Evolutionary conservation across 2,797 vertebrate genomes (phyloP).

Genomic region (Botia almorhae): DNA sequence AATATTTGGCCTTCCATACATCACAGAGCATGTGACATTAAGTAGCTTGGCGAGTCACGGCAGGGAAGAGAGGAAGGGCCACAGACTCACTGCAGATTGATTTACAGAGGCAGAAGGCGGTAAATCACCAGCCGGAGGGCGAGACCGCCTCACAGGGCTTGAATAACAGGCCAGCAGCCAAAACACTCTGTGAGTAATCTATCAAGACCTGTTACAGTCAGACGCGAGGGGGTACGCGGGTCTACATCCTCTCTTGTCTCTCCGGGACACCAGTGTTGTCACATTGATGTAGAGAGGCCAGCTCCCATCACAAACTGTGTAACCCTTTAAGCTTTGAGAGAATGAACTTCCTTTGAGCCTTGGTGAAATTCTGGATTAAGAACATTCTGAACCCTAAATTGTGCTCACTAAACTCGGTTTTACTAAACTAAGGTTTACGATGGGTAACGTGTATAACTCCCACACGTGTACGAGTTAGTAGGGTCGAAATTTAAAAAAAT

Average conservation of each 20-base stretch:
- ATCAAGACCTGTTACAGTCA: slow-evolving; percentile 52
- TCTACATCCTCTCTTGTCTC: slow-evolving; percentile 41
- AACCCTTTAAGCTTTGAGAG: neutral
- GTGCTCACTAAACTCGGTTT: no score
- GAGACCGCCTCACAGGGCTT: slow-evolving; percentile 38
- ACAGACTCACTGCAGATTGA: slow-evolving; percentile 57
- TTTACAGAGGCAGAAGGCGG: slow-evolving; percentile 56
- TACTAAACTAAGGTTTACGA: no score
- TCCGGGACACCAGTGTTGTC: slow-evolving; percentile 26
- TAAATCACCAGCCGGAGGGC: slow-evolving; percentile 56
- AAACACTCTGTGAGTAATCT: slow-evolving; percentile 36
- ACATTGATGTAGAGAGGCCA: slow-evolving; percentile 7
- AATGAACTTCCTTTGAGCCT: neutral
- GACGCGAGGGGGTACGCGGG: slow-evolving; percentile 31
- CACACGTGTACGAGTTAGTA: no score
- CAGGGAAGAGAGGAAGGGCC: slow-evolving; percentile 45
- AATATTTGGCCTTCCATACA: slow-evolving; percentile 61
- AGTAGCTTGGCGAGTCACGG: slow-evolving; percentile 53
- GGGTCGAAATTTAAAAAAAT: no score
- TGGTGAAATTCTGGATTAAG: neutral
- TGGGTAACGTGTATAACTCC: no score
- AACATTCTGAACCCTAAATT: neutral
- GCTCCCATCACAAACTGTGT: slow-evolving; percentile 1
- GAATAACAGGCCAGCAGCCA: slow-evolving; percentile 44
- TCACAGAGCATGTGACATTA: slow-evolving; percentile 58